Evolutionary conservation across 2,113 vertebrate species (phyloP).

Genomic region (Telmatochromis brichardi): DNA sequence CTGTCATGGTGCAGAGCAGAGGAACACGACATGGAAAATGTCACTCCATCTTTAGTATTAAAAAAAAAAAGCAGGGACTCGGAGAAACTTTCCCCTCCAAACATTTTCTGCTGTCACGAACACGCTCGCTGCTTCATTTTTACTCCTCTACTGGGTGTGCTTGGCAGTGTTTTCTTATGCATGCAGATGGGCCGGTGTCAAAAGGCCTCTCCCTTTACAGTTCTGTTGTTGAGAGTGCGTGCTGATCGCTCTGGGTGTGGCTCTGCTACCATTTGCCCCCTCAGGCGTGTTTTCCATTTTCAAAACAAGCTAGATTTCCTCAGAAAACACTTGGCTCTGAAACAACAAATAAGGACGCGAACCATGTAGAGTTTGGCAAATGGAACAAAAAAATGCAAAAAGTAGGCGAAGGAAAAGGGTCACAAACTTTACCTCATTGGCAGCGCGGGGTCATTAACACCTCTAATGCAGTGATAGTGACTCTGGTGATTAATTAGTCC

Average conservation of each 20-base stretch:
- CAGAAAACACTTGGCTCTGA: background rate
- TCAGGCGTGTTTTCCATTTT: slow-evolving; percentile 48
- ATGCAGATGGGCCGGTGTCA: slow-evolving; percentile 59
- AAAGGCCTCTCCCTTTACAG: slow-evolving; percentile 53
- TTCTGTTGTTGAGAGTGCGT: slow-evolving; percentile 11
- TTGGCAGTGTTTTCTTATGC: slow-evolving; percentile 48
- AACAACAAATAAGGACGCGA: background rate
- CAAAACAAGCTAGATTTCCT: slow-evolving; percentile 41
- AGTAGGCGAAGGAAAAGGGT: background rate
- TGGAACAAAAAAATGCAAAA: background rate
- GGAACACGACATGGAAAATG: slow-evolving; percentile 51
- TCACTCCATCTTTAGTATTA: slow-evolving; percentile 13
- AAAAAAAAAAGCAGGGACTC: background rate
- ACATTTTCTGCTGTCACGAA: background rate
- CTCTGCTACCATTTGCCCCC: slow-evolving; percentile 36
- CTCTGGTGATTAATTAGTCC: slow-evolving; percentile 44
- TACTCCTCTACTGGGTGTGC: background rate
- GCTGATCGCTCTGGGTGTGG: slow-evolving; percentile 40
- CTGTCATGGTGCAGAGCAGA: slow-evolving; percentile 7
- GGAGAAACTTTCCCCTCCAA: slow-evolving; percentile 8
- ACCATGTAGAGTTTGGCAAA: background rate
- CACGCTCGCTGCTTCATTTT: background rate
- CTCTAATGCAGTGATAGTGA: slow-evolving; percentile 20
- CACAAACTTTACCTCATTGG: background rate
- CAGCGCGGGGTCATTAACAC: slow-evolving; percentile 33